phyloP scores from a whole-genome alignment of 2,888 invertebrate genomes.

The Hipparchia sbordonii region DNA sequence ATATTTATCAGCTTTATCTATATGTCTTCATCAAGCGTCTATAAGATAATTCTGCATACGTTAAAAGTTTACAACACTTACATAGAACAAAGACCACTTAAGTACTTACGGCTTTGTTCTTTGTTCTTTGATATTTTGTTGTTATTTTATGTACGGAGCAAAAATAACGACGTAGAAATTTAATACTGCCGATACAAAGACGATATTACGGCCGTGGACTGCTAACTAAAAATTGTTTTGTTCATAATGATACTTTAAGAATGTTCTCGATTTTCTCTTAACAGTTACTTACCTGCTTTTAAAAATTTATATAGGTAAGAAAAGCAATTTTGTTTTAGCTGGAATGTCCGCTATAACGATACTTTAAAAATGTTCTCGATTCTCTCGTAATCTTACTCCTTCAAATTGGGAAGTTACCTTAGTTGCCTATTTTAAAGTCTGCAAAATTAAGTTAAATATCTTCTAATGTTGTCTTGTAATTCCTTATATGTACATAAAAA shows the following conservation, averaged over 20 bases:
- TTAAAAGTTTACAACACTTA: neutral
- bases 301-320: neutral
- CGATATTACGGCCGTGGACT: neutral
- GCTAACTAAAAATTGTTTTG: neutral
- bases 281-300: neutral
- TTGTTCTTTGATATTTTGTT: neutral
- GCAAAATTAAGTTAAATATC: too few relatives aligned
- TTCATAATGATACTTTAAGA: neutral
- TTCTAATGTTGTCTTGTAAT: too few relatives aligned
- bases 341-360: too few relatives aligned
- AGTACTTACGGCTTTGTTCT: neutral
- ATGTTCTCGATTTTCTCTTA: neutral
- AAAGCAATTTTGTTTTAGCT: neutral
- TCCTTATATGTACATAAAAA: too few relatives aligned
- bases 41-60: neutral
- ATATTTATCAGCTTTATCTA: too few relatives aligned
- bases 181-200: constrained; percentile 2
- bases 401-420: too few relatives aligned
- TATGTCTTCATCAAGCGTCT: neutral
- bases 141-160: neutral
- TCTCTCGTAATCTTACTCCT: too few relatives aligned
- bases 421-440: too few relatives aligned
- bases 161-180: neutral
- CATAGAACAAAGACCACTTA: neutral
- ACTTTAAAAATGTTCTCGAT: neutral